Percentiles rank a stretch among this genome's conserved stretches.
Conservation (phyloP, 2,113 vertebrate genomes). For the Phylloscopus whistleri region DNA sequence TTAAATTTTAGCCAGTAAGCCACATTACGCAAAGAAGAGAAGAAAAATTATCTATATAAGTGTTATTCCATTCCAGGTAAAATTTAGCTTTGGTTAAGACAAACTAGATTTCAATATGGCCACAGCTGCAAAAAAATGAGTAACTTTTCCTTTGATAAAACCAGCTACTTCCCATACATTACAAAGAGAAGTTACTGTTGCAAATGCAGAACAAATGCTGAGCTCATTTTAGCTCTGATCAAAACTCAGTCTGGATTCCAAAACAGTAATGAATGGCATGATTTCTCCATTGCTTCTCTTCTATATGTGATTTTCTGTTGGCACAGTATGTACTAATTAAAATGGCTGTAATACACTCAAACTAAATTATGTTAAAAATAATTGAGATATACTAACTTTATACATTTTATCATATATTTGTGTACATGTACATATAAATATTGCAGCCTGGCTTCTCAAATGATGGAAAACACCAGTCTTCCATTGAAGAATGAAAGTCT, state of each 20-base stretch:
- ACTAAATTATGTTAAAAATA: neutral
- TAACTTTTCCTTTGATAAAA: neutral
- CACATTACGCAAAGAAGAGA: neutral
- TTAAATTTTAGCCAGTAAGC: neutral
- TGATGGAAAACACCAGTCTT: neutral
- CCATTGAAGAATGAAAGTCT: neutral
- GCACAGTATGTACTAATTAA: constrained; percentile 34
- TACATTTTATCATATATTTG: constrained; percentile 15
- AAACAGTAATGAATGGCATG: neutral
- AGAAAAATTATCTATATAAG: neutral
- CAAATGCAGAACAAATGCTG: neutral
- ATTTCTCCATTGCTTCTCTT: neutral
- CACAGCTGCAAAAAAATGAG: neutral
- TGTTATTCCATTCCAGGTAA: neutral
- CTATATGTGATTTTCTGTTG: neutral
- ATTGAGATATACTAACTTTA: neutral
- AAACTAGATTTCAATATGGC: neutral
- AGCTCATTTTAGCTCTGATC: constrained; percentile 5
- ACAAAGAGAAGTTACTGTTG: neutral
- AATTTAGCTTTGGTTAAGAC: neutral
- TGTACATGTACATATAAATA: neutral
- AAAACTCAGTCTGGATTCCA: constrained; percentile 1
- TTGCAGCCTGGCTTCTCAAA: constrained; percentile 1
- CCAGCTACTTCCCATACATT: neutral
- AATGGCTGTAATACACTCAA: neutral